phyloP scores from a whole-genome alignment of 1,140 invertebrate species.

The Drosophila truncata region DNA sequence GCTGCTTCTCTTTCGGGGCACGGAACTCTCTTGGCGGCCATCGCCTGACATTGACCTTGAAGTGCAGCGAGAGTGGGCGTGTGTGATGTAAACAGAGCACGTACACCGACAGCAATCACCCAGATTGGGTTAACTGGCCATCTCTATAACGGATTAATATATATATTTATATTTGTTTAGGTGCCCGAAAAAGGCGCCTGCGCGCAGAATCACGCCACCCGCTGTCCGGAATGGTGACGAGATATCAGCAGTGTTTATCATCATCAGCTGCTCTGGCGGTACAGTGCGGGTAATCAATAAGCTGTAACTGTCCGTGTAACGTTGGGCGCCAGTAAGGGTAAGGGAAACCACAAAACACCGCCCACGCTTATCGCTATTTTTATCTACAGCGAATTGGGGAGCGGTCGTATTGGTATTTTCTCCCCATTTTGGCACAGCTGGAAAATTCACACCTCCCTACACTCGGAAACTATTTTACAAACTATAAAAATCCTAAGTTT shows the following conservation, averaged over 20 bases:
- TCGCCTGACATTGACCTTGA: slow-evolving; percentile 56
- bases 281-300: slow-evolving; percentile 49
- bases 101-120: slow-evolving; percentile 25
- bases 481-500: background rate
- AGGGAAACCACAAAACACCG: slow-evolving; percentile 6
- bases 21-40: slow-evolving; percentile 8
- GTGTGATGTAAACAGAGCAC: slow-evolving; percentile 38
- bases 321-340: background rate
- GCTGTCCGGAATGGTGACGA: slow-evolving; percentile 11
- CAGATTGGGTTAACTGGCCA: slow-evolving; percentile 10
- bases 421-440: slow-evolving; percentile 7
- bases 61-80: background rate
- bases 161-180: slow-evolving; percentile 15
- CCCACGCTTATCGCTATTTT: slow-evolving; percentile 35
- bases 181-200: slow-evolving; percentile 37
- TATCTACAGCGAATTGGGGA: slow-evolving; percentile 27
- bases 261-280: slow-evolving; percentile 33
- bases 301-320: slow-evolving; percentile 15
- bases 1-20: background rate
- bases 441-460: slow-evolving; percentile 8
- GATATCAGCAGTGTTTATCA: slow-evolving; percentile 40
- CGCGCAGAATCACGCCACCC: slow-evolving; percentile 44
- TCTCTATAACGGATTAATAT: background rate
- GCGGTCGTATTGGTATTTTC: background rate
- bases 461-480: background rate